Evolutionary conservation across 2,113 vertebrate genomes (phyloP).

Genomic region (Upupa epops): DNA sequence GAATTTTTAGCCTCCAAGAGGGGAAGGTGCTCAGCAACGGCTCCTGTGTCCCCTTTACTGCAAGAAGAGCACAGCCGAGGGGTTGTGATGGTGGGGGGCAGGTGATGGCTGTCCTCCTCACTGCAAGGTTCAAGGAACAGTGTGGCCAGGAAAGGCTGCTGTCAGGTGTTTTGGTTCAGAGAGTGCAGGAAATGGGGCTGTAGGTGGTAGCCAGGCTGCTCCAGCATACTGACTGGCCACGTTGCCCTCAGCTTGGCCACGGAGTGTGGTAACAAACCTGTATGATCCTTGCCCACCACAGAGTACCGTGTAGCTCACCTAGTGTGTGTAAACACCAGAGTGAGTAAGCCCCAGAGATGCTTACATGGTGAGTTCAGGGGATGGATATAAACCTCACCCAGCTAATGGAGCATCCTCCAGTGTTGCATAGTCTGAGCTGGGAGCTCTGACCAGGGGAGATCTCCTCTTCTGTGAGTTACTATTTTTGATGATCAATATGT

Average conservation of each 20-base stretch:
- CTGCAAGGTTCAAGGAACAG: neutral
- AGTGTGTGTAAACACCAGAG: neutral
- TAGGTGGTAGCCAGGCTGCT: neutral
- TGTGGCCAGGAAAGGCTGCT: neutral
- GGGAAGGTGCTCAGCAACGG: neutral
- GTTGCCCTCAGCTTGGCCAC: neutral
- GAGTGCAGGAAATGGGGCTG: neutral
- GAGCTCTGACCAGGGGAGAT: neutral
- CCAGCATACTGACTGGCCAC: rapidly evolving
- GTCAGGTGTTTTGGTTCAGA: neutral
- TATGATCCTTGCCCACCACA: neutral
- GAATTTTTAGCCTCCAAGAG: neutral
- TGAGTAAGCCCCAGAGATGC: neutral
- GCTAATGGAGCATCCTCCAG: neutral
- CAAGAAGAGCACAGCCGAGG: rapidly evolving
- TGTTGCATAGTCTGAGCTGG: neutral
- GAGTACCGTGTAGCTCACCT: neutral
- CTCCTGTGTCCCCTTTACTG: neutral
- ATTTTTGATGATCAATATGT: neutral
- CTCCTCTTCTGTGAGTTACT: neutral
- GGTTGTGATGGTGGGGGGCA: neutral
- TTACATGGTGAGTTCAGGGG: neutral
- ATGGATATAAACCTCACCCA: neutral
- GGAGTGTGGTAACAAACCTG: neutral
- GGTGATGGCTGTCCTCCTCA: neutral